Conservation (phyloP, 1,140 invertebrate genomes). For the Streblospio benedicti region DNA sequence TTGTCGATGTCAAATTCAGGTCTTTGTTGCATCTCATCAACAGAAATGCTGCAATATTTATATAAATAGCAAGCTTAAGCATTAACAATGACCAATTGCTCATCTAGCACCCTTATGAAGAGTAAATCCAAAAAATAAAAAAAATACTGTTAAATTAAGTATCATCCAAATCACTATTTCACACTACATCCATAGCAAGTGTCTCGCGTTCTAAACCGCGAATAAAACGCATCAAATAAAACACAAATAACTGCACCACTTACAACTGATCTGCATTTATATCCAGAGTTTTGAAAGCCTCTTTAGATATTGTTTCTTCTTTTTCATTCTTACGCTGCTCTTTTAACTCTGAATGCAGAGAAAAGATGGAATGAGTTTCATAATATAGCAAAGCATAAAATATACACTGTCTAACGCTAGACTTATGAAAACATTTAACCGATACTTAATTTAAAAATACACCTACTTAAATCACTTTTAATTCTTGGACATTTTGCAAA, state of each 20-base stretch:
- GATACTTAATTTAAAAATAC: not conserved
- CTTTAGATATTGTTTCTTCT: conserved; percentile 60
- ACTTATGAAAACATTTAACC: too few species aligned
- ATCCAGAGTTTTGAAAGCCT: conserved; percentile 44
- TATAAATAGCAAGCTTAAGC: too few species aligned
- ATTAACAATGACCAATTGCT: not conserved
- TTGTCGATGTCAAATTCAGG: conserved; percentile 76
- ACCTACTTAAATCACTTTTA: not conserved
- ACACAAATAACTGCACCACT: conserved; percentile 13
- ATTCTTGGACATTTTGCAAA: not conserved
- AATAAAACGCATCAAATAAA: too few species aligned
- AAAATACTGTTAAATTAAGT: not conserved
- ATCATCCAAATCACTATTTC: not conserved
- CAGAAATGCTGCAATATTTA: conserved; percentile 11
- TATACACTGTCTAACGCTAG: not conserved
- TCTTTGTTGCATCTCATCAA: conserved; percentile 68
- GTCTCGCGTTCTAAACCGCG: too few species aligned
- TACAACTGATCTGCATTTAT: conserved; percentile 37
- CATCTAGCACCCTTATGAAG: not conserved
- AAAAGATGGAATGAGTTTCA: conserved; percentile 3
- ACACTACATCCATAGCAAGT: too few species aligned
- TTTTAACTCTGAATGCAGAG: conserved; percentile 26
- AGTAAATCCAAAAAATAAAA: not conserved
- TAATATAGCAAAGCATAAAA: conserved; percentile 3
- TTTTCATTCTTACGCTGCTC: conserved; percentile 40